Evolutionary conservation across 2,888 invertebrate species (phyloP), one percentile per base, ranked within the genome.

Genomic region (Lithophane semibrunnea): DNA sequence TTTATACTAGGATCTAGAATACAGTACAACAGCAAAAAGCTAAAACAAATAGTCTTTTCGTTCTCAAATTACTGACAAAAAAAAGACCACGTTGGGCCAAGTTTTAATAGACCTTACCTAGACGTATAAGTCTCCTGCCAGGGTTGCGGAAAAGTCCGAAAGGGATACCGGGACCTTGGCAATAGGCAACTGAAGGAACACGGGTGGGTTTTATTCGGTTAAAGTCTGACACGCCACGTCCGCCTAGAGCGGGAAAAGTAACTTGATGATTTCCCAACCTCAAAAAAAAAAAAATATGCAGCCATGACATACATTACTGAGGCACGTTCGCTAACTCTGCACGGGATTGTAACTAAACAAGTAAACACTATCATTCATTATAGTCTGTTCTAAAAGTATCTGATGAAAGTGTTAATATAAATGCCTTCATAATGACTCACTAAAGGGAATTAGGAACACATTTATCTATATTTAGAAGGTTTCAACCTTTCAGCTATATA

Each of bases 51-150:
- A 47, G 37, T 2, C 0, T n/a, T 71, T 24, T 49, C 64, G 13
- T 42, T 72, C 29, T 16, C 9, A 67, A 18, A 63, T 47, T 70
- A 37, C 12, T 24, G 16, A 56, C 63, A 54, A 24, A 81, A 63
- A 63, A n/a, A 67, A 69, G 63, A 81, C 37, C 73, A 63, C 13
- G 37, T 52, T 54, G 73, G 24, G 16, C 12, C 37, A 86, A 84
- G 86, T 86, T 74, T 64, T 70, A 86, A 83, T 83, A 75, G 74
- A 75, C 60, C 71, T 56, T 24, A n/a, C n/a, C n/a, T n/a, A 64
- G 70, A 73, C 60, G 47, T 44, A 67, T 65, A 76, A 79, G 80
- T 84, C 66, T 70, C n/a, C n/a, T n/a, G n/a, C n/a, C n/a, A n/a
- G n/a, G n/a, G n/a, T n/a, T n/a, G n/a, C n/a, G n/a, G n/a, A n/a